Conservation (phyloP, 1,140 invertebrate species). For the Bombus breviceps region DNA sequence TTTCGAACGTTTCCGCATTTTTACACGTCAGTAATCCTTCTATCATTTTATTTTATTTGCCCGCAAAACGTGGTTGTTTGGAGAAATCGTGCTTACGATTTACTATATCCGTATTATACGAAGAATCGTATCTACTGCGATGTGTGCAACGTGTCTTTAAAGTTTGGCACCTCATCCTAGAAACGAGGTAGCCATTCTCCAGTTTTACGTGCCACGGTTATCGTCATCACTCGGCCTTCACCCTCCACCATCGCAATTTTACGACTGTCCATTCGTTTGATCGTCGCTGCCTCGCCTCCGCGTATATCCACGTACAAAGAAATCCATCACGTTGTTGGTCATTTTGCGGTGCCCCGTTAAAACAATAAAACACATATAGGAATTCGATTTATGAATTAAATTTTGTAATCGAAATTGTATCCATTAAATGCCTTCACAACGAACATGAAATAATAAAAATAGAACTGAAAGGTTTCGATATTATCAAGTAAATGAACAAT, state of each 20-base stretch:
- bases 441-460: no score
- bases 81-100: neutral
- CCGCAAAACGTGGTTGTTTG: neutral
- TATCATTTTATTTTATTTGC: neutral
- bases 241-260: neutral
- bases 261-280: neutral
- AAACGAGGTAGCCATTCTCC: neutral
- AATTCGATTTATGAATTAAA: neutral
- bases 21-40: neutral
- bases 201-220: neutral
- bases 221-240: neutral
- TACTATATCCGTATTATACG: no score
- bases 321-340: neutral
- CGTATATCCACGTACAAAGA: neutral
- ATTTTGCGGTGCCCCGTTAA: neutral
- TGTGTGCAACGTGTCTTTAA: neutral
- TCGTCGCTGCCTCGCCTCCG: neutral
- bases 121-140: no score
- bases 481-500: no score
- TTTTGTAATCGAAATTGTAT: neutral
- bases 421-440: neutral
- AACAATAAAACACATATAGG: neutral
- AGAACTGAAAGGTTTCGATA: no score
- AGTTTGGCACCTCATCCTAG: neutral
- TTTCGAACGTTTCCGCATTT: neutral